Evolutionary conservation across 2,888 invertebrate species (phyloP).

Genomic region (Epistrophella euchroma): DNA sequence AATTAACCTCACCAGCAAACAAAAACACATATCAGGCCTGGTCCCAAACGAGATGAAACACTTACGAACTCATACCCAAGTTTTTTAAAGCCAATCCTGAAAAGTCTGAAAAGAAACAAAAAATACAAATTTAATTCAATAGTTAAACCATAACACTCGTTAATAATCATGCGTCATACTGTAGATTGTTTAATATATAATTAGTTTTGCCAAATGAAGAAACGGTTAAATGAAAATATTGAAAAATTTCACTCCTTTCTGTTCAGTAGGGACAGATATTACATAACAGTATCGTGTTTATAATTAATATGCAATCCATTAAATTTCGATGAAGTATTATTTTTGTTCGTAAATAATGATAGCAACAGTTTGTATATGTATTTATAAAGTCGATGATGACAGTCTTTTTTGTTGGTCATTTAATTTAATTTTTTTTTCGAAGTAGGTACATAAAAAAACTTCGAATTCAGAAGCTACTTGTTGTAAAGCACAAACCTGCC

Average conservation of each 20-base stretch:
- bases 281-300: constrained; percentile 35
- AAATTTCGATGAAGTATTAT: constrained; percentile 27
- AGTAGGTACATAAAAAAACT: not conserved
- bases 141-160: too few relatives aligned
- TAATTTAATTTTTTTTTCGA: constrained; percentile 14
- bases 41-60: too few relatives aligned
- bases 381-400: constrained; percentile 58
- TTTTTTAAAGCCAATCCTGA: too few relatives aligned
- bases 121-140: too few relatives aligned
- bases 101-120: too few relatives aligned
- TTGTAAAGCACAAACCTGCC: constrained; percentile 25
- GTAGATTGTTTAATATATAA: too few relatives aligned
- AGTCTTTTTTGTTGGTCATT: constrained; percentile 56
- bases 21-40: too few relatives aligned
- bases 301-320: constrained; percentile 56
- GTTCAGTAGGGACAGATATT: too few relatives aligned
- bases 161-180: too few relatives aligned
- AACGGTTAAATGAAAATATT: not conserved
- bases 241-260: not conserved
- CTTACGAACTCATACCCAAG: too few relatives aligned
- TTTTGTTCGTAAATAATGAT: constrained; percentile 33
- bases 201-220: too few relatives aligned
- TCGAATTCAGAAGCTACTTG: constrained; percentile 39
- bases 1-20: too few relatives aligned
- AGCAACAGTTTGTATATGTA: constrained; percentile 39